phyloP scores from a whole-genome alignment of 1,140 invertebrate species.

The Eumaeus atala region DNA sequence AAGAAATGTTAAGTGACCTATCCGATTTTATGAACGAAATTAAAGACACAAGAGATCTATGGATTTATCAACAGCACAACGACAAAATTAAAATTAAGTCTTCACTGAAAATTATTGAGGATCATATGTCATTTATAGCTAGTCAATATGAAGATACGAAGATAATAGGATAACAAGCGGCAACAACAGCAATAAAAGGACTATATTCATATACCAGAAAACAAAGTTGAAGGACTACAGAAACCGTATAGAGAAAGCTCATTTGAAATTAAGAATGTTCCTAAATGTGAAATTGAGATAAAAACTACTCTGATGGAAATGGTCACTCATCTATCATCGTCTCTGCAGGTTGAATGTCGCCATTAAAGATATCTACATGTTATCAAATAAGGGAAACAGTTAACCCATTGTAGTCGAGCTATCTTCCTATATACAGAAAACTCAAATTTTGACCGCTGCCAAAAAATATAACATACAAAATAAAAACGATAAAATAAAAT shows the following conservation, averaged over 20 bases:
- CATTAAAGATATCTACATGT: slow-evolving; percentile 21
- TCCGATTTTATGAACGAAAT: slow-evolving; percentile 20
- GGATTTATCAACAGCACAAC: slow-evolving; percentile 16
- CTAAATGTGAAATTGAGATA: slow-evolving; percentile 17
- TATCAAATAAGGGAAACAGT: slow-evolving; percentile 20
- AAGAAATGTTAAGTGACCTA: slow-evolving; percentile 16
- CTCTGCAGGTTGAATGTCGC: slow-evolving; percentile 16
- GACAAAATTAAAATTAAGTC: slow-evolving; percentile 14
- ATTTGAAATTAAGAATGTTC: slow-evolving; percentile 21
- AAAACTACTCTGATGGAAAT: slow-evolving; percentile 18
- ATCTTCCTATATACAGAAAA: slow-evolving; percentile 18
- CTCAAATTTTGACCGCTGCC: slow-evolving; percentile 16
- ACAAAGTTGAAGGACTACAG: slow-evolving; percentile 18
- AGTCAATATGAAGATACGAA: slow-evolving; percentile 20
- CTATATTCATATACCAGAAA: slow-evolving; percentile 16
- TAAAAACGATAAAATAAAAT: slow-evolving; percentile 13
- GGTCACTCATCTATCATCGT: slow-evolving; percentile 17
- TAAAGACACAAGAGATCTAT: slow-evolving; percentile 16
- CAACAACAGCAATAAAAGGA: slow-evolving; percentile 19
- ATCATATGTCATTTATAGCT: slow-evolving; percentile 17
- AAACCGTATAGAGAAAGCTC: slow-evolving; percentile 16
- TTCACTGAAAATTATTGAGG: slow-evolving; percentile 21
- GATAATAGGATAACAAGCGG: slow-evolving; percentile 12
- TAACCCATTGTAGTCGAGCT: slow-evolving; percentile 19
- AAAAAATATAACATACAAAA: slow-evolving; percentile 21